Conservation (phyloP, 2,888 invertebrate genomes). For the Limnephilus lunatus region DNA sequence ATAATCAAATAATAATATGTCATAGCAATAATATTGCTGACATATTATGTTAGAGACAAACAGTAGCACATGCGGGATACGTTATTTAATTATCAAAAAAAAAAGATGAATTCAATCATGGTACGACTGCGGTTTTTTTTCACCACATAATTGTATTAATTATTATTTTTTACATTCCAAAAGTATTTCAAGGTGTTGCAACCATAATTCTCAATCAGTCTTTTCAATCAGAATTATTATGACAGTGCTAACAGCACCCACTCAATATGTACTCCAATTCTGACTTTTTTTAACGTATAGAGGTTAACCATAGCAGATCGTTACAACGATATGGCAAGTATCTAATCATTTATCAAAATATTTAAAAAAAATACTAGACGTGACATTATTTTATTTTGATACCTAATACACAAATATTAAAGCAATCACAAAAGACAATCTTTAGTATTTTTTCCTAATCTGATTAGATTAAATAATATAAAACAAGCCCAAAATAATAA, state of each 20-base stretch:
- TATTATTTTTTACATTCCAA: not conserved
- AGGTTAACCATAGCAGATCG: not conserved
- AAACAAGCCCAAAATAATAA: not conserved
- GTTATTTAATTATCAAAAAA: not conserved
- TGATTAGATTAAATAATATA: not conserved
- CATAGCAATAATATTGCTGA: too few species aligned
- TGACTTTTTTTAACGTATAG: not conserved
- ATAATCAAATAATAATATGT: not conserved
- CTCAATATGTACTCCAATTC: not conserved
- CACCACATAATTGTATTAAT: not conserved
- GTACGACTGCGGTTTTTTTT: not conserved
- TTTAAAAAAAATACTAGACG: not conserved
- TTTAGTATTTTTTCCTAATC: not conserved
- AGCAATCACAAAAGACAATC: not conserved
- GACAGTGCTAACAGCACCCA: not conserved
- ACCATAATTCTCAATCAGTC: not conserved
- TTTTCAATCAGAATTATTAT: not conserved
- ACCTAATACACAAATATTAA: not conserved
- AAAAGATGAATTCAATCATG: not conserved
- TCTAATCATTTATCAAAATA: conserved; percentile 2
- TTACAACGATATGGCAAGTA: not conserved
- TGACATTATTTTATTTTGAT: not conserved
- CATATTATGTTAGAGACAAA: not conserved
- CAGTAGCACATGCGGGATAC: not conserved
- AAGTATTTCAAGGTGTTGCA: not conserved